Evolutionary conservation across 23 tunicate genomes (phyloP), one percentile per base, ranked within the genome.

Genomic region (Halocynthia roretzi): DNA sequence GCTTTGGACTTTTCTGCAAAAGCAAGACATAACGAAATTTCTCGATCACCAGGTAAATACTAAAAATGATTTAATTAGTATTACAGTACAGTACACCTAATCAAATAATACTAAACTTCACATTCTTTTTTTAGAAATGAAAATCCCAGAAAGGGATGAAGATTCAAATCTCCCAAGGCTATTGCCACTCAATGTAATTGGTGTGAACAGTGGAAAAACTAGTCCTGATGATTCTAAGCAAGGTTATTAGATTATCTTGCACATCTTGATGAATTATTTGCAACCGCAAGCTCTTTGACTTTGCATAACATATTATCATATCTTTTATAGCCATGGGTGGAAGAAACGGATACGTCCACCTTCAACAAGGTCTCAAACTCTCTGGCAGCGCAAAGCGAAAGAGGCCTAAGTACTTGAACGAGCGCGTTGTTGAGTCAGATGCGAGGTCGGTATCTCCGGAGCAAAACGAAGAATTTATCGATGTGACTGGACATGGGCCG

Each of bases 361-460:
- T 0, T 19, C 11, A 71, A 5, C 56, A 71, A 14, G n/a, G 76
- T 12, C 44, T 31, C 19, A 74, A 83, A 67, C 72, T 78, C 12
- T 77, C 84, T 9, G 96, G 96, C n/a, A 89, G 96, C 67, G 88
- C 96, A 6, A 64, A 80, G 44, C 61, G 96, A 54, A 89, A 89
- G 72, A 71, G 96, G 11, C 70, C 70, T 65, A 65, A 78, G 23
- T 89, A 84, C 54, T 64, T 89, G 79, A 89, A 80, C 63, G 96
- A 89, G 69, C 55, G 75, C 51, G 20, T 55, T 10, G 40, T 74
- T 21, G 64, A 54, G 1, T 53, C 78, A 10, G 78, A 74, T 19
- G 31, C 31, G 63, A 31, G 44, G 44, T 31, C 44, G 44, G 44
- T 31, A 31, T 31, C 44, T 31, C 44, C 44, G 4, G 63, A 58